Percentiles rank a stretch among this genome's conserved stretches.
phyloP scores from a whole-genome alignment of 2,888 invertebrate species.

The Junonia oenone region DNA sequence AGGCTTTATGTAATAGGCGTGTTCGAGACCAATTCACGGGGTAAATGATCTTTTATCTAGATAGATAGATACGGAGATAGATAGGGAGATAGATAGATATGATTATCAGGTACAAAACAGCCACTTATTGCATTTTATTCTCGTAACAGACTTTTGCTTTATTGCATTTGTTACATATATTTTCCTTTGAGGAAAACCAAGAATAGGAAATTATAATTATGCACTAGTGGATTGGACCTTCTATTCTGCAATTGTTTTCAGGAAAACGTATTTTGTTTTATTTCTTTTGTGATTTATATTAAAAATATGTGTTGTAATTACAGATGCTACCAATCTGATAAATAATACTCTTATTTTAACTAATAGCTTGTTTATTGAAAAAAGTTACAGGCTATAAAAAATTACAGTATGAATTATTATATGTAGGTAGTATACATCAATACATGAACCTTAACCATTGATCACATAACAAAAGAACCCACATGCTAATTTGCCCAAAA shows the following conservation, averaged over 20 bases:
- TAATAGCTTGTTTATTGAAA: too few species aligned
- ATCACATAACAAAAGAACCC: too few species aligned
- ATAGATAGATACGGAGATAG: too few species aligned
- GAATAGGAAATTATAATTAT: not conserved
- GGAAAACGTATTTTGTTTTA: not conserved
- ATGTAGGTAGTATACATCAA: too few species aligned
- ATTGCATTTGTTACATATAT: not conserved
- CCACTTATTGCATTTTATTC: not conserved
- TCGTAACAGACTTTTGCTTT: not conserved
- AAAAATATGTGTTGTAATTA: not conserved
- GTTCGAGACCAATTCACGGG: constrained; percentile 19
- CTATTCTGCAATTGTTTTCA: not conserved
- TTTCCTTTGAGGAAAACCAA: not conserved
- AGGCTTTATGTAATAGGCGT: constrained; percentile 35
- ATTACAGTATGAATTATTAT: too few species aligned
- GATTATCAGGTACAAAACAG: not conserved
- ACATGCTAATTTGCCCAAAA: too few species aligned
- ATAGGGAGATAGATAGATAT: not conserved
- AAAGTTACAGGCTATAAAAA: too few species aligned
- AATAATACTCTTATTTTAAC: too few species aligned
- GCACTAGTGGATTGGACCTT: not conserved
- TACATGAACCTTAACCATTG: too few species aligned
- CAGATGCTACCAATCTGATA: too few species aligned
- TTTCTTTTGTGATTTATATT: not conserved
- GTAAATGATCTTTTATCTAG: constrained; percentile 15